Evolutionary conservation across 1,140 invertebrate species (phyloP).

Genomic region (Drosophila quadrilineata): DNA sequence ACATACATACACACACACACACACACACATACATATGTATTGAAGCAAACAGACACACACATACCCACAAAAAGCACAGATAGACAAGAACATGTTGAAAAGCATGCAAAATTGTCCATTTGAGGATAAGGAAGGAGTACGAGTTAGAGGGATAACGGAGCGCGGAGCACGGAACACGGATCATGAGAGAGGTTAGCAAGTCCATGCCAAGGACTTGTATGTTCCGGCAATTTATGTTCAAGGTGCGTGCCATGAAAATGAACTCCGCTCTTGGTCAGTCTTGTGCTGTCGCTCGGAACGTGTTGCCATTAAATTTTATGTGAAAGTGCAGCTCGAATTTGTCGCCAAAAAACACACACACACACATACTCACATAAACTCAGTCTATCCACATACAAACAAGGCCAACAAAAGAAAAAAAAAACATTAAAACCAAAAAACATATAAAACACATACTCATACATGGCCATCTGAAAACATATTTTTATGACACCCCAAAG

Average conservation of each 20-base stretch:
- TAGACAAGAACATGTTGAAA: slow-evolving; percentile 16
- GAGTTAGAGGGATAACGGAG: not conserved
- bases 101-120: slow-evolving; percentile 37
- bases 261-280: slow-evolving; percentile 37
- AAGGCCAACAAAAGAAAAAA: not conserved
- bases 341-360: slow-evolving; percentile 22
- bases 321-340: slow-evolving; percentile 41
- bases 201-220: slow-evolving; percentile 11
- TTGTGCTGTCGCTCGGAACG: slow-evolving; percentile 35
- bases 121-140: not conserved
- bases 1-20: slow-evolving; percentile 23
- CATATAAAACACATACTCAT: slow-evolving; percentile 25
- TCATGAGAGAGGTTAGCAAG: too few species aligned
- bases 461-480: slow-evolving; percentile 38
- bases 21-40: slow-evolving; percentile 20
- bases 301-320: slow-evolving; percentile 53
- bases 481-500: slow-evolving; percentile 50
- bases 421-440: not conserved
- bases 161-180: too few species aligned
- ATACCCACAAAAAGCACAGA: not conserved
- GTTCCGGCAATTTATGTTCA: slow-evolving; percentile 45
- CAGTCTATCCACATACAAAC: not conserved
- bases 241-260: slow-evolving; percentile 48
- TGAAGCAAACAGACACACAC: slow-evolving; percentile 28
- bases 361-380: not conserved